These are phyloP conservation scores for Hydractinia symbiolongicarpus DNA, from an alignment of 30 jellyfish, hydroid and myxozoan species.

Conservation along the genomic window DNA sequence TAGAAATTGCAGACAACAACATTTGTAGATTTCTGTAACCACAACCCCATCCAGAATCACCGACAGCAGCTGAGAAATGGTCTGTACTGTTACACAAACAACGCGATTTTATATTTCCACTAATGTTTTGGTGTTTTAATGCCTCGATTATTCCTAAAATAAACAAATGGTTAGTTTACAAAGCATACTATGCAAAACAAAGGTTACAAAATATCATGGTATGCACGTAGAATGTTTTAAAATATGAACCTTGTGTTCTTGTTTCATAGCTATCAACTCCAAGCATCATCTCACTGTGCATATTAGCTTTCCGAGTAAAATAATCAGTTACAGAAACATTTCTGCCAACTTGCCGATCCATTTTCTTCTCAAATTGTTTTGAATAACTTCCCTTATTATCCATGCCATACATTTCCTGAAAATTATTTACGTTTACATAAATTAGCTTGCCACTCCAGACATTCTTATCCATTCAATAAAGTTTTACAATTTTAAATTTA, in stretches of 20 bases:
- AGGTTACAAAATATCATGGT: background rate
- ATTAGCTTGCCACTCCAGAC: background rate
- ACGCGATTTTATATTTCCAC: conserved; percentile 42
- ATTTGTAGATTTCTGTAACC: conserved; percentile 90
- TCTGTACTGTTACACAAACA: conserved; percentile 61
- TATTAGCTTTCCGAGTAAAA: conserved; percentile 70
- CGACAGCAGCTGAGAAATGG: conserved; percentile 84
- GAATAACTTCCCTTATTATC: conserved; percentile 52
- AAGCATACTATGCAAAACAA: background rate
- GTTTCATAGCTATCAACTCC: conserved; percentile 87
- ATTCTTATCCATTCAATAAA: background rate
- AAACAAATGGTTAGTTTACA: background rate
- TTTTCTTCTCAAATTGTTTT: conserved; percentile 54
- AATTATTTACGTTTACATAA: background rate
- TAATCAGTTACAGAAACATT: conserved; percentile 72
- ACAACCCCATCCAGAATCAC: conserved; percentile 99
- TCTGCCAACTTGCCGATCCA: conserved; percentile 68
- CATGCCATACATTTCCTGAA: conserved; percentile 87
- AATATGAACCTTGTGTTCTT: conserved; percentile 68
- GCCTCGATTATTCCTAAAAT: conserved; percentile 9
- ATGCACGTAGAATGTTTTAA: background rate
- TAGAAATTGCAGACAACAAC: conserved; percentile 63
- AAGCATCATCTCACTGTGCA: conserved; percentile 63
- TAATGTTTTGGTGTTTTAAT: background rate
- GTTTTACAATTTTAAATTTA: background rate